Evolutionary conservation across 2,797 vertebrate species (phyloP).

Genomic region (Chelmon rostratus): DNA sequence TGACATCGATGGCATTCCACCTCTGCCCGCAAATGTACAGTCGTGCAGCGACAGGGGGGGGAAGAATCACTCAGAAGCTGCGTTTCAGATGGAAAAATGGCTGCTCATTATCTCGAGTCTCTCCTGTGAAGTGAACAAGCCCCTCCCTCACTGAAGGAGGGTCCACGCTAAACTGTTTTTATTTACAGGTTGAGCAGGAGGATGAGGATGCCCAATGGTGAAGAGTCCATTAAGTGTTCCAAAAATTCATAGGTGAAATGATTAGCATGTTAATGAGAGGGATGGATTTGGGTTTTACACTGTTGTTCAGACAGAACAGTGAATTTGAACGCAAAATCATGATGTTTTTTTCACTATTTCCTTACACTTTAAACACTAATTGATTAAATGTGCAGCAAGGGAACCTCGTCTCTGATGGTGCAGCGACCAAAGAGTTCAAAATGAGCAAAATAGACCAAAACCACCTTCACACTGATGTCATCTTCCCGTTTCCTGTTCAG

Average conservation of each 20-base stretch:
- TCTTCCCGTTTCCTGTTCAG: not conserved
- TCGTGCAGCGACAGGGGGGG: not conserved
- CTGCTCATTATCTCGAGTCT: conserved; percentile 10
- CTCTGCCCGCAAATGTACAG: conserved; percentile 38
- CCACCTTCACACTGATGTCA: not conserved
- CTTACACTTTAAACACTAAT: not conserved
- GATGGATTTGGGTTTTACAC: too few species aligned
- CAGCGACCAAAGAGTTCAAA: not conserved
- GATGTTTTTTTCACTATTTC: too few species aligned
- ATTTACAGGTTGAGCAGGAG: not conserved
- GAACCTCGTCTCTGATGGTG: not conserved
- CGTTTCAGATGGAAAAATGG: conserved; percentile 23
- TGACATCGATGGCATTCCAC: conserved; percentile 62
- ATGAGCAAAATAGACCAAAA: not conserved
- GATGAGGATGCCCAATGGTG: not conserved
- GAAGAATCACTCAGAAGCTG: conserved; percentile 29
- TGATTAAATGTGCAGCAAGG: not conserved
- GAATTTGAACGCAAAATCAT: too few species aligned
- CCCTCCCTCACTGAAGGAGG: not conserved
- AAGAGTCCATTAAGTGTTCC: not conserved
- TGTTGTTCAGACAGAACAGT: too few species aligned
- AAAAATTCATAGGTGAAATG: not conserved
- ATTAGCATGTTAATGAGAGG: not conserved
- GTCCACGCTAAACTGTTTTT: not conserved
- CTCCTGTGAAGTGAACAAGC: conserved; percentile 21